These are phyloP conservation scores for Seira ritae DNA, from an alignment of 2,888 invertebrate genomes.

Conservation along the genomic window DNA sequence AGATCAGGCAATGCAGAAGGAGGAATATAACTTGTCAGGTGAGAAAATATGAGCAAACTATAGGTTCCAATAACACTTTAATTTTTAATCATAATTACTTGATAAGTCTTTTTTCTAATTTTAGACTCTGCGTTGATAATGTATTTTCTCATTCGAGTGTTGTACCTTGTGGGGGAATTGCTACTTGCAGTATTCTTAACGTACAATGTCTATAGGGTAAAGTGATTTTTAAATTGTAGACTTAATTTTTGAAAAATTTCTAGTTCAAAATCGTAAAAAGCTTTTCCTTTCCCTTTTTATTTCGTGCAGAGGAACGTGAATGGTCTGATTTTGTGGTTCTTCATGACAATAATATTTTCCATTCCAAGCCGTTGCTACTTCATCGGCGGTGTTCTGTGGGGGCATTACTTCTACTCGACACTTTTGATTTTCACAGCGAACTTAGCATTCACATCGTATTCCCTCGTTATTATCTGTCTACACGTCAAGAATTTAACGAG, in stretches of 20 bases:
- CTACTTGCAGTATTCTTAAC: slow-evolving; percentile 62
- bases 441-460: slow-evolving; percentile 63
- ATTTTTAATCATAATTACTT: not conserved
- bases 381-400: slow-evolving; percentile 64
- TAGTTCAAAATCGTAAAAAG: not conserved
- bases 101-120: not conserved
- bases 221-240: not conserved
- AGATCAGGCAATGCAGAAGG: slow-evolving; percentile 26
- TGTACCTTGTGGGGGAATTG: slow-evolving; percentile 61
- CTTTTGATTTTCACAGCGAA: slow-evolving; percentile 60
- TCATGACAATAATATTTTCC: slow-evolving; percentile 62
- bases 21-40: slow-evolving; percentile 46
- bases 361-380: slow-evolving; percentile 67
- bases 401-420: slow-evolving; percentile 52
- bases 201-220: slow-evolving; percentile 58
- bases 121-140: slow-evolving; percentile 53
- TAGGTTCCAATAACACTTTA: not conserved
- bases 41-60: too few relatives aligned
- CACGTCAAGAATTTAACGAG: slow-evolving; percentile 47
- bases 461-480: slow-evolving; percentile 50
- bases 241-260: not conserved
- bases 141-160: slow-evolving; percentile 60
- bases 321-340: slow-evolving; percentile 61
- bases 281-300: not conserved
- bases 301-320: slow-evolving; percentile 53